phyloP scores from a whole-genome alignment of 2,797 vertebrate genomes.

The Vespertilio murinus region DNA sequence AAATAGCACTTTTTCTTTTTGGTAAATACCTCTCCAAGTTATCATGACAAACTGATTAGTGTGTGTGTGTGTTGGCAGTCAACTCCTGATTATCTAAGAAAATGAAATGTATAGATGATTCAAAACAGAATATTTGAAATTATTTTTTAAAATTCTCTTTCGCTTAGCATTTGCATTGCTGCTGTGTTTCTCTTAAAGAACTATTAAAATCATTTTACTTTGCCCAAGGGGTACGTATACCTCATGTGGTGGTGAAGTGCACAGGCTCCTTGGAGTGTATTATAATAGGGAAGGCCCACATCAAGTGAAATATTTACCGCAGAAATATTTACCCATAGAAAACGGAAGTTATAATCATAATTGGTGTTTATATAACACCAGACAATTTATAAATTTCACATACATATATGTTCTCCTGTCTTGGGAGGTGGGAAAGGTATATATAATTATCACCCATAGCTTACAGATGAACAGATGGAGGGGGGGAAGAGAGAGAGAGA shows the following conservation, averaged over 20 bases:
- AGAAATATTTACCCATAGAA: conserved; percentile 35
- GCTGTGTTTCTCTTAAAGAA: conserved; percentile 10
- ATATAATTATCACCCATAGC: neutral
- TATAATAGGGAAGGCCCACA: neutral
- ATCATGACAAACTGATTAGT: neutral
- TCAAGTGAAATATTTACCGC: conserved; percentile 12
- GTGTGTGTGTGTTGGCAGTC: neutral
- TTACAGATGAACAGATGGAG: neutral
- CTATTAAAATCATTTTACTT: conserved; percentile 42
- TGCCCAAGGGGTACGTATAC: neutral
- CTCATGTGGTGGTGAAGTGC: neutral
- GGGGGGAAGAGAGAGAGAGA: neutral
- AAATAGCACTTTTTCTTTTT: conserved; percentile 55
- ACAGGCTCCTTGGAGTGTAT: neutral
- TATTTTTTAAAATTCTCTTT: neutral
- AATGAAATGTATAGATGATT: neutral
- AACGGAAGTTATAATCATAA: conserved; percentile 3
- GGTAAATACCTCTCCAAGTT: conserved; percentile 14
- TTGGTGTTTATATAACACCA: neutral
- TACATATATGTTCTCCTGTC: neutral
- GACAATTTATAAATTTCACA: conserved; percentile 23
- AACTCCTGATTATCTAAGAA: conserved; percentile 40
- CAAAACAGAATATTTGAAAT: neutral
- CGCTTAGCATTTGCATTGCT: neutral
- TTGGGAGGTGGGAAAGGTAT: neutral